Conservation (phyloP, 1,140 invertebrate genomes). For the Scaptomyza graminum region DNA sequence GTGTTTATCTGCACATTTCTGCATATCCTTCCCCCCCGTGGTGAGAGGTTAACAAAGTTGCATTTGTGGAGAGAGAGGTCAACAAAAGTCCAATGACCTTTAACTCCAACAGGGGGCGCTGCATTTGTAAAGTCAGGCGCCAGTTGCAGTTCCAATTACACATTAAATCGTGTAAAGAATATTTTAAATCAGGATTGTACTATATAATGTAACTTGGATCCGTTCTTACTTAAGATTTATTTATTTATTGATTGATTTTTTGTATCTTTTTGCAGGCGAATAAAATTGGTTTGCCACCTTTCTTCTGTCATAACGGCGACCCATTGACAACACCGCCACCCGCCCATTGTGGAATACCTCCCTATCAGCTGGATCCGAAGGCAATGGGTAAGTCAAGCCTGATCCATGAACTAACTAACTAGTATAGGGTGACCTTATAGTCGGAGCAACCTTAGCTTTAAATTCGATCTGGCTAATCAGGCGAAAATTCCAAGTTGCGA, state of each 20-base stretch:
- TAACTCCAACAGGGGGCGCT: no score
- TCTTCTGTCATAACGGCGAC: conserved; percentile 96
- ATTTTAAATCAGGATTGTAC: background rate
- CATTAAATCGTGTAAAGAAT: no score
- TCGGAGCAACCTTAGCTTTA: no score
- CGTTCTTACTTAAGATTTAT: no score
- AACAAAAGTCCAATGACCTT: conserved; percentile 12
- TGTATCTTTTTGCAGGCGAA: conserved; percentile 91
- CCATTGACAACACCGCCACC: conserved; percentile 94
- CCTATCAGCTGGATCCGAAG: conserved; percentile 94
- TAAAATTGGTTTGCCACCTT: conserved; percentile 94
- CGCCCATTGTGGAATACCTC: conserved; percentile 98
- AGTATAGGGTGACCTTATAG: no score
- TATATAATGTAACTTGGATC: no score
- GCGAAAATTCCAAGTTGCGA: no score
- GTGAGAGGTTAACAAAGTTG: conserved; percentile 3
- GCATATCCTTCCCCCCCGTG: background rate
- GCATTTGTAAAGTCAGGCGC: no score
- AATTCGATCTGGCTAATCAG: no score
- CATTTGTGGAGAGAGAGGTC: background rate
- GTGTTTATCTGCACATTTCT: conserved; percentile 2
- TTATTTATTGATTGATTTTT: no score
- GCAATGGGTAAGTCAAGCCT: conserved; percentile 89
- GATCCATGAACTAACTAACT: no score
- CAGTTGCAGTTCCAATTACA: no score